Base-by-base conservation (phyloP, 2,113 vertebrate genomes). In the Eublepharis macularius region DNA sequence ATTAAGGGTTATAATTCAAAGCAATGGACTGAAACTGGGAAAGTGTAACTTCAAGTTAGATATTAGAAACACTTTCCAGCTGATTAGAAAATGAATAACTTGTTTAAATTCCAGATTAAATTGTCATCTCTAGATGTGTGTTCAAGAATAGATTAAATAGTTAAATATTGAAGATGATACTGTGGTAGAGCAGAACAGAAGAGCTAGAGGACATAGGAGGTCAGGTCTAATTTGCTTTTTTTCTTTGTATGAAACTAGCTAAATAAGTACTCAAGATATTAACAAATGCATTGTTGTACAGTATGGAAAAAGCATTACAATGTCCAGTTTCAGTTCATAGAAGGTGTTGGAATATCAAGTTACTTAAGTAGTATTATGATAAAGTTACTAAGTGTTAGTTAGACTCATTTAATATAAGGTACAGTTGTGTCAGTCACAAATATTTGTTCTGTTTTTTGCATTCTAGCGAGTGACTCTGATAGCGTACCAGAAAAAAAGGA, bases 381-480 rank as follows among this genome's bases (percentile, higher is more conserved):
- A 43, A 86, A 81, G 47, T 66, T 24, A 45, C 5, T 63, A 78
- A 63, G 60, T 63, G 45, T 36, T 60, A 74, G 34, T 57, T 79
- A 63, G 60, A 10, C 60, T 63, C 26, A 21, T 47, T 47, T 73
- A 45, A 14, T 54, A 43, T 63, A 12, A 16, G 34, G 69, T 70
- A 39, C n/a, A n/a, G n/a, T n/a, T n/a, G n/a, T n/a, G n/a, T 41
- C 39, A 17, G 39, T 32, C 72, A 73, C 12, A 47, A 32, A 4
- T 19, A 76, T 83, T 83, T 2, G 6, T 69, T 69, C 1, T 36
- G 29, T 45, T 6, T 75, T 45, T 57, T 84, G 82, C 73, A 72
- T 93, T 88, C 87, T 87, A 97, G 97, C 88, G 94, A 94, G 91
- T 1, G 96, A 93, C 54, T 98, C 98, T 65, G 94, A 90, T 87